These are phyloP conservation scores for Cynocephalus volans DNA, from an alignment of 2,113 vertebrate species.

Conservation along the genomic window DNA sequence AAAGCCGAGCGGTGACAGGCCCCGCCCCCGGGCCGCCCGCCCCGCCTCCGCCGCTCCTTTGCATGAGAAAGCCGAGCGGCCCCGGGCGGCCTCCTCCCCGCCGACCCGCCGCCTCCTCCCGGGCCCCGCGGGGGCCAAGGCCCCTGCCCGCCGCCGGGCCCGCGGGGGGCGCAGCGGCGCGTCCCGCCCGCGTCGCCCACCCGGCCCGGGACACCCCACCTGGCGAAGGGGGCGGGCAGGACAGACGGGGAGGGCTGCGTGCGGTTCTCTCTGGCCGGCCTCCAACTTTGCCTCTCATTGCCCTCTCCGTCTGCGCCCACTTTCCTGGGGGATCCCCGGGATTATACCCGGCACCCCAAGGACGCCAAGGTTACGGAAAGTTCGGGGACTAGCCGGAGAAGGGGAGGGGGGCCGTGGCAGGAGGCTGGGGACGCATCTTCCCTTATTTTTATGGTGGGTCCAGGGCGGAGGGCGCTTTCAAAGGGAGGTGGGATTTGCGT, in stretches of 20 bases:
- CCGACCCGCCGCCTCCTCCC: background rate
- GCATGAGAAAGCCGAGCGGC: slow-evolving; percentile 78
- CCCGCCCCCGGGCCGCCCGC: slow-evolving; percentile 72
- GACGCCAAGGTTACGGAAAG: slow-evolving; percentile 41
- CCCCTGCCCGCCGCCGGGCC: background rate
- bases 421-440: slow-evolving; percentile 35
- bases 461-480: slow-evolving; percentile 70
- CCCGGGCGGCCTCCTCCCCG: background rate
- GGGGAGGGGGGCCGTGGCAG: background rate
- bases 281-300: background rate
- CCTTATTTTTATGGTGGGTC: slow-evolving; percentile 37
- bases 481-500: slow-evolving; percentile 74
- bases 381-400: background rate
- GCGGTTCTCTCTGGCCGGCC: background rate
- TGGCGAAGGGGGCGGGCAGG: background rate
- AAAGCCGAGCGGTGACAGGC: slow-evolving; percentile 55
- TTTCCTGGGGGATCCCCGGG: background rate
- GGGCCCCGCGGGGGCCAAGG: background rate
- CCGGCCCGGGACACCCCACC: background rate
- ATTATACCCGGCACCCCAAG: background rate
- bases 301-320: background rate
- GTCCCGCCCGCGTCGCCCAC: background rate
- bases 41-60: slow-evolving; percentile 73
- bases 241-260: too few relatives aligned
- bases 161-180: background rate